Percentiles rank a stretch among this genome's conserved stretches.
These are phyloP conservation scores for Ramphastos sulfuratus DNA, from an alignment of 2,113 vertebrate species.

Conservation along the genomic window DNA sequence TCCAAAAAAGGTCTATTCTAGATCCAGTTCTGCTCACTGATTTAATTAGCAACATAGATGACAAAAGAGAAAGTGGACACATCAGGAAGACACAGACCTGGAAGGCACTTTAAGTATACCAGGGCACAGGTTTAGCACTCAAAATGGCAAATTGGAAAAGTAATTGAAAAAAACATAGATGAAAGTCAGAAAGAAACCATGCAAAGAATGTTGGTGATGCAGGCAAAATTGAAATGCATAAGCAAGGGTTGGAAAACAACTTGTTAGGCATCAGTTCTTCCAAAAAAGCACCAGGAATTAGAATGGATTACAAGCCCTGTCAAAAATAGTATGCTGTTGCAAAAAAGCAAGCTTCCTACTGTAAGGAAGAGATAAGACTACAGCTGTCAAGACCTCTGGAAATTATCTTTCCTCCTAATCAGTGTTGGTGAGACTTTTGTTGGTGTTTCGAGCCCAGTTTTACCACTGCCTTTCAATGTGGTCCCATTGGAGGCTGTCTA, in stretches of 20 bases:
- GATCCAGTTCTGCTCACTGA: not conserved
- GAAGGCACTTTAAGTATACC: not conserved
- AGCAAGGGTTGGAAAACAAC: not conserved
- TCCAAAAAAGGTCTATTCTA: not conserved
- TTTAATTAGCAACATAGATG: not conserved
- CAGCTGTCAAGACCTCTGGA: not conserved
- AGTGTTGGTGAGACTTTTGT: not conserved
- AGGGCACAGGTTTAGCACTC: slow-evolving; percentile 1
- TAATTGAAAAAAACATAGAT: not conserved
- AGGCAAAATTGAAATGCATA: not conserved
- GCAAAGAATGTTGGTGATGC: not conserved
- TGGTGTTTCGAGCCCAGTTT: not conserved
- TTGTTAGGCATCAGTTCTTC: not conserved
- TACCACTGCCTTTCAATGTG: not conserved
- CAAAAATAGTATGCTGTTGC: not conserved
- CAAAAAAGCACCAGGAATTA: not conserved
- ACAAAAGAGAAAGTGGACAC: not conserved
- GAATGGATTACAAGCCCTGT: not conserved
- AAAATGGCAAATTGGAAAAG: not conserved
- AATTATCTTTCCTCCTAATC: not conserved
- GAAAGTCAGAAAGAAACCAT: slow-evolving; percentile 10
- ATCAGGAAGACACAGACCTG: not conserved
- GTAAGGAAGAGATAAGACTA: not conserved
- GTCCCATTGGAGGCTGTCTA: not conserved
- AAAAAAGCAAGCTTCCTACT: not conserved